Evolutionary conservation across 2,797 vertebrate genomes (phyloP).

Genomic region (Liasis olivaceus): DNA sequence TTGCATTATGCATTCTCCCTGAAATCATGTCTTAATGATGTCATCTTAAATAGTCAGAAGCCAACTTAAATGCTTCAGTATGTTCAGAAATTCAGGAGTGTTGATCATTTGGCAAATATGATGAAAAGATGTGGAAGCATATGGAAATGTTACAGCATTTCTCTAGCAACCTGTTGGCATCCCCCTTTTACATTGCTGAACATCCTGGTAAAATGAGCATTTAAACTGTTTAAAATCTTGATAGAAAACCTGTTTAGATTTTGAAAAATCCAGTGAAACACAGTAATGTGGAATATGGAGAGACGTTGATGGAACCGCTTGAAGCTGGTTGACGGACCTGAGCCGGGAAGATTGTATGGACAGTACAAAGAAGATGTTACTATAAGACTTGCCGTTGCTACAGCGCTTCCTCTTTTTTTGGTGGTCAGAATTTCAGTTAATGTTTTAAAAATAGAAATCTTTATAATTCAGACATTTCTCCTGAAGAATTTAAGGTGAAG

Average conservation of each 20-base stretch:
- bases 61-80: slow-evolving; percentile 25
- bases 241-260: slow-evolving; percentile 42
- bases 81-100: neutral
- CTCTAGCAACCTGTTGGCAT: slow-evolving; percentile 44
- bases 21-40: neutral
- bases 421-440: neutral
- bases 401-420: neutral
- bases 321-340: neutral
- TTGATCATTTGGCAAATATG: neutral
- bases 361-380: neutral
- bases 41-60: neutral
- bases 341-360: neutral
- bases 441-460: neutral
- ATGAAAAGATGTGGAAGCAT: slow-evolving; percentile 17
- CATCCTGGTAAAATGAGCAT: slow-evolving; percentile 17
- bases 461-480: neutral
- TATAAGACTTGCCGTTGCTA: neutral
- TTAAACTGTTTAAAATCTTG: slow-evolving; percentile 17
- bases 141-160: slow-evolving; percentile 10
- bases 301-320: neutral
- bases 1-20: neutral
- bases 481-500: neutral
- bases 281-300: slow-evolving; percentile 12
- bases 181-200: neutral
- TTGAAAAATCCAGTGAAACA: neutral